Conservation (phyloP, 2,888 invertebrate species). For the Drosophila prostipennis region DNA sequence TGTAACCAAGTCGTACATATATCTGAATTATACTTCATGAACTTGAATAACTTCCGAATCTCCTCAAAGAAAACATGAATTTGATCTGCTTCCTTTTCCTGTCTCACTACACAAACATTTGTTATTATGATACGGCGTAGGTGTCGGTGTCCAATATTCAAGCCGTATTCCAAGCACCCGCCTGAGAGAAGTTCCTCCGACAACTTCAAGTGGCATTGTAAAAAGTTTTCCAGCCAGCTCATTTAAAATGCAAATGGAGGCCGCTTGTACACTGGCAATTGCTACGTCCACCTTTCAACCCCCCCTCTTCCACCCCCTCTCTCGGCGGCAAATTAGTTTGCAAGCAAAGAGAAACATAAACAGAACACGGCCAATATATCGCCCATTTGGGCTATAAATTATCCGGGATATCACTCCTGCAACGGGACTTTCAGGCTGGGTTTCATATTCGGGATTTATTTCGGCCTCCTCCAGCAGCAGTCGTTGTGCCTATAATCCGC, state of each 20-base stretch:
- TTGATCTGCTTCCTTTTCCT: background rate
- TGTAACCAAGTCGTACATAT: too few species aligned
- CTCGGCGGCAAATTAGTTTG: conserved; percentile 67
- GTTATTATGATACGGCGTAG: conserved; percentile 21
- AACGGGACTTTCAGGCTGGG: conserved; percentile 38
- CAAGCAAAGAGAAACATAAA: conserved; percentile 45
- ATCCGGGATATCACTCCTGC: conserved; percentile 17
- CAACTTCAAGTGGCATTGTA: conserved; percentile 56
- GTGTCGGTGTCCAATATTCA: conserved; percentile 29
- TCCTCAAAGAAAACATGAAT: background rate
- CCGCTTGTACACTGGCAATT: conserved; percentile 23
- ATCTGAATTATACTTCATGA: too few species aligned
- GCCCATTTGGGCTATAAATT: conserved; percentile 59
- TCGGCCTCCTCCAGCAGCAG: conserved; percentile 1
- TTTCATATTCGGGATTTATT: conserved; percentile 48
- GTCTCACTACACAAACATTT: conserved; percentile 17
- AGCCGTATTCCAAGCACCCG: conserved; percentile 27
- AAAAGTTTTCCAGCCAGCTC: conserved; percentile 60
- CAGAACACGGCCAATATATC: conserved; percentile 57
- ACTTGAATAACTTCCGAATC: background rate
- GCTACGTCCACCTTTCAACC: conserved; percentile 3
- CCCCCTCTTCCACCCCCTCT: conserved; percentile 2
- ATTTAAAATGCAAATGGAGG: conserved; percentile 77
- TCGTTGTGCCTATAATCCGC: conserved; percentile 60
- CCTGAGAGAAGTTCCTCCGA: conserved; percentile 29